Conservation (phyloP, 2,113 vertebrate species). For the Protobothrops flavoviridis region DNA sequence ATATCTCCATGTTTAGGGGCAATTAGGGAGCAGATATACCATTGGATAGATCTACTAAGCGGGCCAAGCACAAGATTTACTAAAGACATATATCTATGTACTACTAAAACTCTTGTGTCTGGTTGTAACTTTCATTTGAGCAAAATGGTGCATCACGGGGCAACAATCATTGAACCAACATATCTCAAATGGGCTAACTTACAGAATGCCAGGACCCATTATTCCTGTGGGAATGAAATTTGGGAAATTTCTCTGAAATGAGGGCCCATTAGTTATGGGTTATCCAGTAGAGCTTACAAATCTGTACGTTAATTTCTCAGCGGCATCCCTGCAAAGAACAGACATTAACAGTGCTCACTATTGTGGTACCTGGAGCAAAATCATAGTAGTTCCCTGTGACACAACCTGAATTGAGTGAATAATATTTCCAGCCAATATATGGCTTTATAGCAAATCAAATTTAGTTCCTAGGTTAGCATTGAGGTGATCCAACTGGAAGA, state of each 20-base stretch:
- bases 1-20: background rate
- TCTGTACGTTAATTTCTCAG: background rate
- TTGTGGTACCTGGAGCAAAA: background rate
- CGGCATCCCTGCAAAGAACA: background rate
- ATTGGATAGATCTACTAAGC: background rate
- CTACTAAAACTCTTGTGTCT: background rate
- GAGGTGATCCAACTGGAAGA: background rate
- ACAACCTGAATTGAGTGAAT: background rate
- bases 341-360: background rate
- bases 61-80: background rate
- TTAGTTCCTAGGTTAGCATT: background rate
- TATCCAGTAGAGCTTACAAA: background rate
- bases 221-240: background rate
- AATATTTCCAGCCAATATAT: background rate
- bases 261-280: background rate
- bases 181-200: background rate
- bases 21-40: background rate
- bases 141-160: background rate
- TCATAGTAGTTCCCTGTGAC: background rate
- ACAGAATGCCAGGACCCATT: background rate
- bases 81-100: background rate
- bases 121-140: background rate
- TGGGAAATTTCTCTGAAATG: background rate
- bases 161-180: background rate
- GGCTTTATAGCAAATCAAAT: background rate